Percentiles rank a stretch among this genome's conserved stretches.
Evolutionary conservation across 2,797 vertebrate genomes (phyloP).

Genomic region (Ceyx erithaca): DNA sequence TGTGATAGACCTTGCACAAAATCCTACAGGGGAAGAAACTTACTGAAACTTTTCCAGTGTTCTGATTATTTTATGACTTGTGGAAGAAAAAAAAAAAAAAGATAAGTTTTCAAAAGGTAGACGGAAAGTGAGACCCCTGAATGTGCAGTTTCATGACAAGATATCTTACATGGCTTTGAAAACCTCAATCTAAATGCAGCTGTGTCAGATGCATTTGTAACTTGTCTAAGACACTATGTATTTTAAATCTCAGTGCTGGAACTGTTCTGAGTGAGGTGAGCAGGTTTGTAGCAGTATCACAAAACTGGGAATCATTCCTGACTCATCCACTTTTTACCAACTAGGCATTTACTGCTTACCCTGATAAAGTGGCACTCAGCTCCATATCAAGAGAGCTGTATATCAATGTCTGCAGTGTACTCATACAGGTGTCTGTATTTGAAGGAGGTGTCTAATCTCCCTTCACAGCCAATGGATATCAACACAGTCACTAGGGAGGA

Average conservation of each 20-base stretch:
- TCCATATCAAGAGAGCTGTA: not conserved
- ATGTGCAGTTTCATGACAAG: not conserved
- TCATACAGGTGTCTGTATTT: not conserved
- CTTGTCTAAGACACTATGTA: not conserved
- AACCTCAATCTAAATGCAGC: not conserved
- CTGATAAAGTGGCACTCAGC: not conserved
- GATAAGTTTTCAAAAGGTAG: not conserved
- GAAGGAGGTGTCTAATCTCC: not conserved
- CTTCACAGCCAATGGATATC: not conserved
- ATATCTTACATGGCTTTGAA: not conserved
- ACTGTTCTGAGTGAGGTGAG: not conserved
- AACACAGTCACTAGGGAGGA: not conserved
- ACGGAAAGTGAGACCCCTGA: not conserved
- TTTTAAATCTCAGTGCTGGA: not conserved
- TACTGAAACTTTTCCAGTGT: not conserved
- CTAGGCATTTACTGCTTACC: not conserved
- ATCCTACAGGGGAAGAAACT: not conserved
- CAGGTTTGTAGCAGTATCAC: not conserved
- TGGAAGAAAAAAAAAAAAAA: not conserved
- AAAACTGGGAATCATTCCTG: not conserved
- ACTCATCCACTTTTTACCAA: not conserved
- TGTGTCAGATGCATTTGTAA: not conserved
- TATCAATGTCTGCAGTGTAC: not conserved
- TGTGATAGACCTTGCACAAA: constrained; percentile 3
- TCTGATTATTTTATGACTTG: not conserved